Evolutionary conservation across 2,113 vertebrate genomes (phyloP), one percentile per base, ranked within the genome.

Genomic region (Aegotheles bennettii): DNA sequence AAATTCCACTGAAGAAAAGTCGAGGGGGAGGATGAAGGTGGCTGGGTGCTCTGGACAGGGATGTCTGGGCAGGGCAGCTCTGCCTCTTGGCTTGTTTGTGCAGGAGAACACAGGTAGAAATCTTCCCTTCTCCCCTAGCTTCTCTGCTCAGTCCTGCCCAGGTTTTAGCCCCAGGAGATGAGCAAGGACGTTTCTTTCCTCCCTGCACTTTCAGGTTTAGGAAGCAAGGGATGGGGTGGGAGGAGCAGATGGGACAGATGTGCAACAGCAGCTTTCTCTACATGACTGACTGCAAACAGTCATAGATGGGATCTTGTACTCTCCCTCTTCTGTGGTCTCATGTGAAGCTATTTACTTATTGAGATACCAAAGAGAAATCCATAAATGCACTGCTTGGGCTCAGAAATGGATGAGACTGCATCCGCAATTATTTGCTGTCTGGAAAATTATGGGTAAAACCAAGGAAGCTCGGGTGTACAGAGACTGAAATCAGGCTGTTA

Each of bases 161-260:
- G 40, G 25, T 7, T 36, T 9, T 26, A 35, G 33, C 63, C 31
- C 25, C 54, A 7, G 76, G 33, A 33, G 53, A 11, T 1, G 36
- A 29, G 35, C 38, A 15, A 10, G 81, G 48, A 14, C 3, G 0
- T 1, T 42, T 13, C 36, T 19, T 16, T 1, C 4, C 40, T 6
- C 17, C 10, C 31, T 4, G 9, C 3, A 0, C 29, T 2, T 2
- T 43, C 11, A 8, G 28, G 56, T 5, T 16, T 17, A 0, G 0
- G 16, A 19, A 15, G 84, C 8, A 4, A 5, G 31, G 6, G 56
- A 0, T 13, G 48, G 57, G 51, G 4, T 14, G 64, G 31, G 24
- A 48, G 36, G 21, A 68, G 31, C 42, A 38, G 57, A 1, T 6
- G 0, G 54, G 50, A 7, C 74, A 64, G 67, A 63, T 69, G 48